Evolutionary conservation across 2,888 invertebrate genomes (phyloP).

Genomic region (Pyrrhia umbra): DNA sequence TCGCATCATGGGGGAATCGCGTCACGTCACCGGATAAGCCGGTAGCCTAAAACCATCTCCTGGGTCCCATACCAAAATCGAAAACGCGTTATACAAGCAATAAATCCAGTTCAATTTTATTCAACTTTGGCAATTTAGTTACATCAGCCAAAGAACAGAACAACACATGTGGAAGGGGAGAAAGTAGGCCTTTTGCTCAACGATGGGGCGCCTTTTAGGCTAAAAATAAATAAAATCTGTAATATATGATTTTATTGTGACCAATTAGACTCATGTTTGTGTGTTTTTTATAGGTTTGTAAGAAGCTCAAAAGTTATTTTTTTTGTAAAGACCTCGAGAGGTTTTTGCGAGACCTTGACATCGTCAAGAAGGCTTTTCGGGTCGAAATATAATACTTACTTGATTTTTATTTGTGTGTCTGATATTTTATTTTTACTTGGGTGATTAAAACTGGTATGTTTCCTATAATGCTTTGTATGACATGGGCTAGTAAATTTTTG

Average conservation of each 20-base stretch:
- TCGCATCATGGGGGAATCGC: too few relatives aligned
- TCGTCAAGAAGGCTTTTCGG: slow-evolving; percentile 30
- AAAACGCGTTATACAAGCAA: too few relatives aligned
- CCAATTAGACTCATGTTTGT: background rate
- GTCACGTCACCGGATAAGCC: too few relatives aligned
- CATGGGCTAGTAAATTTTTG: too few relatives aligned
- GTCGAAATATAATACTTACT: slow-evolving; percentile 26
- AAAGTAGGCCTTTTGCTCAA: background rate
- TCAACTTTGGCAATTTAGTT: too few relatives aligned
- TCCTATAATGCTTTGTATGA: background rate
- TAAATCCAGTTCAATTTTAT: too few relatives aligned
- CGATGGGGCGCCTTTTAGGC: background rate
- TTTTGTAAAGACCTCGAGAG: slow-evolving; percentile 46
- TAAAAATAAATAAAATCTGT: background rate
- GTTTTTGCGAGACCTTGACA: slow-evolving; percentile 41
- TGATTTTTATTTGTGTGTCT: slow-evolving; percentile 37
- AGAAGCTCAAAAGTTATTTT: slow-evolving; percentile 17
- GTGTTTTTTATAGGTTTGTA: slow-evolving; percentile 8
- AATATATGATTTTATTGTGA: too few relatives aligned
- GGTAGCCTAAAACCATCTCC: too few relatives aligned
- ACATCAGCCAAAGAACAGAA: too few relatives aligned
- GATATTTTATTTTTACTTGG: slow-evolving; percentile 15
- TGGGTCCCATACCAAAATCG: too few relatives aligned
- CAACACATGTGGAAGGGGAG: background rate
- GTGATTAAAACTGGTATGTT: too few relatives aligned